Percentiles rank a stretch among this genome's conserved stretches.
These are phyloP conservation scores for Cyanistes caeruleus DNA, from an alignment of 2,113 vertebrate species.

Conservation along the genomic window DNA sequence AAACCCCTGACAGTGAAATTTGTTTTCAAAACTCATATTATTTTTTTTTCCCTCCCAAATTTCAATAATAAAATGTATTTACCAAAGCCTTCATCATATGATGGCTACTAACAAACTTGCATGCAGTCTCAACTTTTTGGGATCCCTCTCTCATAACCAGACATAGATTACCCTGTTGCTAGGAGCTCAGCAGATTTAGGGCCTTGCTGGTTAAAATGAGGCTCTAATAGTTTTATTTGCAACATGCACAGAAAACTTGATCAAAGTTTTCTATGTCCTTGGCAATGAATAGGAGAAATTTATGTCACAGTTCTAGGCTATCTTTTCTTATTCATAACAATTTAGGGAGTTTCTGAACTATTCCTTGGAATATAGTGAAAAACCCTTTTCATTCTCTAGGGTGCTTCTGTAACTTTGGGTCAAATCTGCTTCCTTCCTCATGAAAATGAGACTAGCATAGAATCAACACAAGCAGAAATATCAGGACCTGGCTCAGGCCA, in stretches of 20 bases:
- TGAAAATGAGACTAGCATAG: background rate
- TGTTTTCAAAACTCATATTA: background rate
- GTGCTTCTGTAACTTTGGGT: background rate
- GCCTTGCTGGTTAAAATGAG: background rate
- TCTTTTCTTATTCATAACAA: background rate
- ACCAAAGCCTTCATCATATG: background rate
- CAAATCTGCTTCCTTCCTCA: background rate
- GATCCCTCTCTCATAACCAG: background rate
- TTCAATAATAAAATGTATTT: background rate
- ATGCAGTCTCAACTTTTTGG: background rate
- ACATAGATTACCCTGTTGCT: background rate
- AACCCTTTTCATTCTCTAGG: background rate
- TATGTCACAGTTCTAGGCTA: background rate
- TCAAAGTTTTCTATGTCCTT: background rate
- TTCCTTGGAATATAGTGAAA: background rate
- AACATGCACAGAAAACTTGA: background rate
- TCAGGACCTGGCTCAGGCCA: background rate
- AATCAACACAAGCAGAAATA: background rate
- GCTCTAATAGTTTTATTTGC: background rate
- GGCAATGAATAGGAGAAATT: background rate
- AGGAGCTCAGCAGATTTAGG: background rate
- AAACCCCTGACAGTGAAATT: background rate
- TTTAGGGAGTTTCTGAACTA: background rate
- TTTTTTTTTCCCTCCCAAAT: rapidly evolving
- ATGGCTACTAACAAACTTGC: background rate